Conservation (phyloP, 2,888 invertebrate genomes). For the Tillus elongatus region DNA sequence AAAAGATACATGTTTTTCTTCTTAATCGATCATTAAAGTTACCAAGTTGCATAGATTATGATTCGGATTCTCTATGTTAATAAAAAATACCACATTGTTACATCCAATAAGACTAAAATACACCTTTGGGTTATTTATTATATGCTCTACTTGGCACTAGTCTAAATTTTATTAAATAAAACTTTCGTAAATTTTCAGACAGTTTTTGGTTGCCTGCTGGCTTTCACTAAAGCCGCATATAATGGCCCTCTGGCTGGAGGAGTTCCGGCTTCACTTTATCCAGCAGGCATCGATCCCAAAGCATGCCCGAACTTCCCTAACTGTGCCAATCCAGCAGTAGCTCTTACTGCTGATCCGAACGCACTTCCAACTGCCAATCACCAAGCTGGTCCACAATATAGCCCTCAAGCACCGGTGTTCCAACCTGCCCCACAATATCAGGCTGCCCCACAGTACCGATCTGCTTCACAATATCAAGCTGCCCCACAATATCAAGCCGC, state of each 20-base stretch:
- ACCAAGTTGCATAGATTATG: too few species aligned
- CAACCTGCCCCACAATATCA: slow-evolving; percentile 3
- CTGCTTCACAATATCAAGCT: slow-evolving; percentile 4
- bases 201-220: slow-evolving; percentile 30
- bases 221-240: slow-evolving; percentile 25
- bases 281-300: slow-evolving; percentile 32
- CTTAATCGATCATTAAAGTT: too few species aligned
- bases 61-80: too few species aligned
- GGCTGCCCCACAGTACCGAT: slow-evolving; percentile 1
- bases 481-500: slow-evolving; percentile 6
- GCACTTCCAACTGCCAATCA: background rate
- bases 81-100: too few species aligned
- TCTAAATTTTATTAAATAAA: too few species aligned
- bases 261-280: slow-evolving; percentile 32
- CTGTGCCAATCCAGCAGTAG: slow-evolving; percentile 21
- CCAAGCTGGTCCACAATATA: background rate
- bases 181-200: too few species aligned
- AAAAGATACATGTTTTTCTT: too few species aligned
- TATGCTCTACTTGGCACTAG: too few species aligned
- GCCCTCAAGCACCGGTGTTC: too few species aligned
- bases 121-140: too few species aligned
- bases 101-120: too few species aligned
- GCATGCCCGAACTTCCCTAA: slow-evolving; percentile 34
- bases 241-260: slow-evolving; percentile 33
- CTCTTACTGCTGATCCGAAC: background rate